These are phyloP conservation scores for Meiosimyza platycephala DNA, from an alignment of 2,888 invertebrate species.

Conservation along the genomic window DNA sequence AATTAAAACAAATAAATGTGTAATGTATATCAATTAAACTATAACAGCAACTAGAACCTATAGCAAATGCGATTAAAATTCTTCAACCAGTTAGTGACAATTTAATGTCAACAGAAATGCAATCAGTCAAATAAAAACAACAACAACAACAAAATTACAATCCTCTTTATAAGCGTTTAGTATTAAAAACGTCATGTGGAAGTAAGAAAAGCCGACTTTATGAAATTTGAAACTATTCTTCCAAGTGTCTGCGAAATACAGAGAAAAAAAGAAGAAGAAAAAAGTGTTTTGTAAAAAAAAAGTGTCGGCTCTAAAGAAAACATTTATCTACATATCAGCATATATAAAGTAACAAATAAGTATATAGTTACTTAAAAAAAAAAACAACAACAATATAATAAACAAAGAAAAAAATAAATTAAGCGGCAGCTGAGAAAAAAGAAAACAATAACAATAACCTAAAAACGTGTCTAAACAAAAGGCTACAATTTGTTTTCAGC, in stretches of 20 bases:
- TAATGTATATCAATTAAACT: neutral
- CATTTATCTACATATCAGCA: too few species aligned
- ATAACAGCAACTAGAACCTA: neutral
- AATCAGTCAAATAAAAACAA: slow-evolving; percentile 3
- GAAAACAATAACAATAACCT: neutral
- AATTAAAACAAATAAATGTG: neutral
- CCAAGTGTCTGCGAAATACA: neutral
- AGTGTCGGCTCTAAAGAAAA: too few species aligned
- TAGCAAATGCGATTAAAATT: slow-evolving; percentile 8
- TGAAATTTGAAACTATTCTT: slow-evolving; percentile 23
- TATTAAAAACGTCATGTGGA: neutral
- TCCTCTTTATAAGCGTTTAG: neutral
- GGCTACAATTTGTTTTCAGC: too few species aligned
- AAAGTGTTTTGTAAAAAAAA: too few species aligned
- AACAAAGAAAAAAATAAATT: neutral
- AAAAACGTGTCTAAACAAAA: too few species aligned
- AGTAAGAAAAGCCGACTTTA: slow-evolving; percentile 5
- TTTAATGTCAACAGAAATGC: slow-evolving; percentile 11
- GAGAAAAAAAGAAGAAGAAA: too few species aligned
- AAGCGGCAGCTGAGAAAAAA: neutral
- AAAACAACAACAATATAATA: neutral
- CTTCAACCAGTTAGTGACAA: slow-evolving; percentile 9
- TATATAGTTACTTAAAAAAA: neutral
- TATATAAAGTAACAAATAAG: too few species aligned
- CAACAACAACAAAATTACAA: neutral